Evolutionary conservation across 2,113 vertebrate species (phyloP).

Genomic region (Macrotus californicus): DNA sequence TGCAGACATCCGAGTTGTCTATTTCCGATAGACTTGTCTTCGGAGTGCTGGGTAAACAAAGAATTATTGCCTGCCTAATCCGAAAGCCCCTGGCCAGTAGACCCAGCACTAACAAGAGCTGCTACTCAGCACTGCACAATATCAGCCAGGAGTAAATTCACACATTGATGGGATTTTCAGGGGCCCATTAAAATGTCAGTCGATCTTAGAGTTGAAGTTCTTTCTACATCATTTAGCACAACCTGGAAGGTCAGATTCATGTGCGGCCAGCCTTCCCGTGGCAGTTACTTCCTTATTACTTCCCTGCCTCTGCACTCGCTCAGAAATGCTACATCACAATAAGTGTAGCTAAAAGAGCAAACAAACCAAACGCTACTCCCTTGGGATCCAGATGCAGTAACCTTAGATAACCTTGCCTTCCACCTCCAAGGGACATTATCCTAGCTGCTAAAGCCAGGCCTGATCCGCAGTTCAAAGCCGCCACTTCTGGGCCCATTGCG

Average conservation of each 20-base stretch:
- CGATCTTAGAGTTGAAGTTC: not conserved
- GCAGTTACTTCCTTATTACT: not conserved
- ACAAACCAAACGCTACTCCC: not conserved
- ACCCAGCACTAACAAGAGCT: not conserved
- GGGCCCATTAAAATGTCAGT: constrained; percentile 42
- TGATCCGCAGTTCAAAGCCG: not conserved
- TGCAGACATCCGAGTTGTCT: not conserved
- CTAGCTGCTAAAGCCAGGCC: not conserved
- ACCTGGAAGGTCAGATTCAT: not conserved
- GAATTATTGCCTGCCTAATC: not conserved
- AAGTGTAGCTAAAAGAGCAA: not conserved
- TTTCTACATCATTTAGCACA: constrained; percentile 51
- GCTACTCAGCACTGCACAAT: not conserved
- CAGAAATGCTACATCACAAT: not conserved
- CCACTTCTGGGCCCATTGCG: not conserved
- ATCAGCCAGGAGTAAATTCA: not conserved
- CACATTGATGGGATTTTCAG: not conserved
- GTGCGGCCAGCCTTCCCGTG: not conserved
- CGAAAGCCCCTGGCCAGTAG: not conserved
- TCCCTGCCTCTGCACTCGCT: not conserved
- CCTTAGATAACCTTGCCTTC: not conserved
- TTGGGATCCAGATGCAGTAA: not conserved
- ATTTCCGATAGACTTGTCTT: not conserved
- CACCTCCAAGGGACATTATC: not conserved
- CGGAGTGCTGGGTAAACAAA: not conserved